Base-by-base conservation (phyloP, 2,113 vertebrate species). In the Scomber colias region DNA sequence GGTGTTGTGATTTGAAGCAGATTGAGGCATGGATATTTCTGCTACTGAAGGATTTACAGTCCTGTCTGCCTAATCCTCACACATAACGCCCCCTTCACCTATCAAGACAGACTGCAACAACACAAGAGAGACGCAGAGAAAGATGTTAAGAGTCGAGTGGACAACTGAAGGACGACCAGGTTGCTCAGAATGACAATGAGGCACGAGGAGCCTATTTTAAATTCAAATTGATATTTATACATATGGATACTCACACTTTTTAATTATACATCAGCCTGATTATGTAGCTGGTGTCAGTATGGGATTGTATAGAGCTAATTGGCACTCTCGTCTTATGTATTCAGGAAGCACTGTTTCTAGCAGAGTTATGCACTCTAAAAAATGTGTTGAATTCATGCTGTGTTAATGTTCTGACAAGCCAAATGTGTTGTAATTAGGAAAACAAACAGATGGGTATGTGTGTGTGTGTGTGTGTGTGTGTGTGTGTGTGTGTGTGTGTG, bases 391-490 rank as follows among this genome's bases (percentile, higher is more conserved):
- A 77, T 77, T 83, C 76, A 84, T 1, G 30, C 89, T 83, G 87
- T 44, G 78, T 79, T 89, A 81, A 82, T 90, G 81, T 77, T 85
- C 76, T 80, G 71, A 84, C 63, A 75, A 86, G 83, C 82, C 76
- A 90, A 88, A 84, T 86, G 79, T 80, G 72, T 61, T 66, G 71
- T 80, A 86, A 89, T 89, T 93, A 85, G 66, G 71, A 86, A 78
- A 81, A 82, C 73, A 87, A 90, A 83, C 87, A 90, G 86, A 90
- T 88, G 89, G 87, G 48, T 51, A 76, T 45, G 79, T 79, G 71
- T 62, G 79, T 71, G 24, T n/a, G 70, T 30, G 66, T 11, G 60
- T 45, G 79, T 79, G 71, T 62, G 79, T 71, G 24, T n/a, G 70
- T 30, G 66, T 11, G 60, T 45, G 79, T 79, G 71, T 62, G 79